Evolutionary conservation across 2,797 vertebrate species (phyloP).

Genomic region (Cuculus canorus): DNA sequence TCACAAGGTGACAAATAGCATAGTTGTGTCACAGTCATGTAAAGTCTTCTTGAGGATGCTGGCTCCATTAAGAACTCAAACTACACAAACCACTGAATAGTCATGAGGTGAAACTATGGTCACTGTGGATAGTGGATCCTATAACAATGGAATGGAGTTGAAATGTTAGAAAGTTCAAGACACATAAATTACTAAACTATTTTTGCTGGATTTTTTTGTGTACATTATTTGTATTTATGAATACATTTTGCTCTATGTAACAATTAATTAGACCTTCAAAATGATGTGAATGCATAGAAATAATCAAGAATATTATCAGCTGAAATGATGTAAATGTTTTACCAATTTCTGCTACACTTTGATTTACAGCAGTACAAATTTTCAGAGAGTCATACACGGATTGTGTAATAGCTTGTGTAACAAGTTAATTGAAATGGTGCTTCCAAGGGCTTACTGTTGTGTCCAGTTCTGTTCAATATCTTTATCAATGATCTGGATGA

Average conservation of each 20-base stretch:
- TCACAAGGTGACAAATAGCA: neutral
- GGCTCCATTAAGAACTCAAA: neutral
- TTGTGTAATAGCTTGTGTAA: neutral
- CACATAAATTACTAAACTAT: neutral
- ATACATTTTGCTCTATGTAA: neutral
- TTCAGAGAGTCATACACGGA: neutral
- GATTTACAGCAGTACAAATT: neutral
- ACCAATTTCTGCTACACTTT: neutral
- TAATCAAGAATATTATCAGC: neutral
- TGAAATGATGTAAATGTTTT: neutral
- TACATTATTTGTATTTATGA: neutral
- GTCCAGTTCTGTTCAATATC: too few species aligned
- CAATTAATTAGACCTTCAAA: neutral
- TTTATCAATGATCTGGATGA: too few species aligned
- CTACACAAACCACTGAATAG: neutral
- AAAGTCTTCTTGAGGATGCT: neutral
- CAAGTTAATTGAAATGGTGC: neutral
- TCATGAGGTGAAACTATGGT: neutral
- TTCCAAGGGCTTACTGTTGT: too few species aligned
- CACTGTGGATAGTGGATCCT: neutral
- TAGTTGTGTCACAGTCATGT: neutral
- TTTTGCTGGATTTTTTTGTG: neutral
- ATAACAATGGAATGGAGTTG: neutral
- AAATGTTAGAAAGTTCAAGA: neutral
- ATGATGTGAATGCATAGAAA: neutral